A percentile compares a stretch with the other conserved stretches of the same genome.
These are phyloP conservation scores for Ifrita kowaldi DNA, from an alignment of 2,113 vertebrate genomes.

Conservation along the genomic window DNA sequence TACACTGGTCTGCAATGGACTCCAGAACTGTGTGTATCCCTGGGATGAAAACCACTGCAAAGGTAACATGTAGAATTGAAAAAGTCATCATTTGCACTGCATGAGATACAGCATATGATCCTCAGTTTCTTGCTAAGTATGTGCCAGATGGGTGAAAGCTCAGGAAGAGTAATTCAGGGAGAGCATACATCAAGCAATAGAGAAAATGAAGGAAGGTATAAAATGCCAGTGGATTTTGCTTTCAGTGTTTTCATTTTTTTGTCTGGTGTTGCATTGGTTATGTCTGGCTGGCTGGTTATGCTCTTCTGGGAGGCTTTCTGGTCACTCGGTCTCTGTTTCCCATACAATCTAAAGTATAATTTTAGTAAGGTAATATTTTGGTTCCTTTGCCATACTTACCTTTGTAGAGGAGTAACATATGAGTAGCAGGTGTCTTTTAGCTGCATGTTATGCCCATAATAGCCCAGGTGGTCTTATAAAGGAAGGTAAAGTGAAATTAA, in stretches of 20 bases:
- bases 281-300: neutral
- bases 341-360: neutral
- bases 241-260: neutral
- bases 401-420: neutral
- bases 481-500: neutral
- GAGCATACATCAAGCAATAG: neutral
- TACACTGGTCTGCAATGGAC: conserved; percentile 94
- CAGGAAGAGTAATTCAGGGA: neutral
- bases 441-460: neutral
- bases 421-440: neutral
- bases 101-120: neutral
- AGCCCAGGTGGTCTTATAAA: neutral
- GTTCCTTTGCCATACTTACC: neutral
- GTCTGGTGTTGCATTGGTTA: neutral
- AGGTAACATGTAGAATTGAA: conserved; percentile 76
- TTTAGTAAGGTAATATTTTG: neutral
- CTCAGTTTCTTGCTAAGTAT: neutral
- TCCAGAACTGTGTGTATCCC: conserved; percentile 98
- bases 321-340: neutral
- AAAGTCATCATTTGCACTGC: neutral
- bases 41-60: conserved; percentile 99
- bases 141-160: neutral
- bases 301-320: neutral
- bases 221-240: neutral
- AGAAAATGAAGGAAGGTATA: neutral